phyloP scores from a whole-genome alignment of 2,113 vertebrate species.

The Phaethon lepturus region DNA sequence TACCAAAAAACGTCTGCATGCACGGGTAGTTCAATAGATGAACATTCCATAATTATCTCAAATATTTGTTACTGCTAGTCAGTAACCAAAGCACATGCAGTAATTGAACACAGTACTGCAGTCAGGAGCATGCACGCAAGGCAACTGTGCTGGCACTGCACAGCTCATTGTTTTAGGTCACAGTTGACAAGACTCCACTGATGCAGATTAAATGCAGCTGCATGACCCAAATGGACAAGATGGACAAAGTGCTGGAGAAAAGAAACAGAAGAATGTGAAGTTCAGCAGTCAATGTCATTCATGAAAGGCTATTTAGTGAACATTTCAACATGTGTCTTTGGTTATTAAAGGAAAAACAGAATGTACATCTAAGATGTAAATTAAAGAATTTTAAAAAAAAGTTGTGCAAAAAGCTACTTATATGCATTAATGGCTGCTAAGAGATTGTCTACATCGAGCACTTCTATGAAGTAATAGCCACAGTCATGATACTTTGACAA shows the following conservation, averaged over 20 bases:
- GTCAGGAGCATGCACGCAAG: not conserved
- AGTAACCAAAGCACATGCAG: not conserved
- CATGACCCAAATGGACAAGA: not conserved
- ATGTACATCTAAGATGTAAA: not conserved
- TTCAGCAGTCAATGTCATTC: not conserved
- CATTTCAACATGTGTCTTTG: not conserved
- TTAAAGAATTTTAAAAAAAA: not conserved
- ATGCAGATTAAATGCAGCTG: conserved; percentile 7
- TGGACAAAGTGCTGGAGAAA: not conserved
- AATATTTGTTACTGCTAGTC: not conserved
- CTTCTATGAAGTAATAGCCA: not conserved
- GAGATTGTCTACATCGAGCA: not conserved
- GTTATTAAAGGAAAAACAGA: not conserved
- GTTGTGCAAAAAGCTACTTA: not conserved
- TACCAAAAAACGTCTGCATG: not conserved
- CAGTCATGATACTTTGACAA: not conserved
- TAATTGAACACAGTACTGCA: not conserved
- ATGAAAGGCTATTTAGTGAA: not conserved
- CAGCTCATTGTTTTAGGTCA: not conserved
- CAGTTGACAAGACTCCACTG: not conserved
- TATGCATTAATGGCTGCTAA: not conserved
- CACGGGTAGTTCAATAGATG: not conserved
- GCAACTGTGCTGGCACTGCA: not conserved
- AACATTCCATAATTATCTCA: not conserved
- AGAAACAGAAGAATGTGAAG: not conserved